phyloP scores from a whole-genome alignment of 2,113 vertebrate species.

The Mirza zaza region DNA sequence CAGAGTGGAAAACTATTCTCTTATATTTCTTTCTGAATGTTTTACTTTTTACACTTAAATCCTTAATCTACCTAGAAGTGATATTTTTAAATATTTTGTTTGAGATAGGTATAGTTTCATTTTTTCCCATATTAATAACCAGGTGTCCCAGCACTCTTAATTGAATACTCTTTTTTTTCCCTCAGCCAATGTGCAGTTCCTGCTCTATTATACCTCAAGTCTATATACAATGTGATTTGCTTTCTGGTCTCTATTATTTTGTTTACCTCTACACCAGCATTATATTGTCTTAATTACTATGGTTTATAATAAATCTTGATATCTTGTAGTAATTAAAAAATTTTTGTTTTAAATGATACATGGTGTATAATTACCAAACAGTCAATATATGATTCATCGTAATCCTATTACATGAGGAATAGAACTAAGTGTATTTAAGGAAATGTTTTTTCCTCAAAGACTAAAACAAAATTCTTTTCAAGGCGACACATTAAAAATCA shows the following conservation, averaged over 20 bases:
- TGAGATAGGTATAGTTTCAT: neutral
- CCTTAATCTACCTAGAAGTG: neutral
- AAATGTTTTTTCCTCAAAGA: neutral
- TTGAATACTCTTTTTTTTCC: neutral
- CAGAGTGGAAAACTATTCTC: neutral
- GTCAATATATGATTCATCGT: neutral
- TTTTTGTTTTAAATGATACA: neutral
- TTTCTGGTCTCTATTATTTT: neutral
- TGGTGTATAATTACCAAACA: neutral
- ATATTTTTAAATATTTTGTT: neutral
- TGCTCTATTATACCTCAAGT: neutral
- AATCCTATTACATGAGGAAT: neutral
- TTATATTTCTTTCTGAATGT: neutral
- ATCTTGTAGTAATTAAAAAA: neutral
- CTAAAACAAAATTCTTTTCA: neutral
- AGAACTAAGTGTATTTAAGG: neutral
- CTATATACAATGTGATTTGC: neutral
- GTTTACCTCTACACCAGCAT: neutral
- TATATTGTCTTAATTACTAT: neutral
- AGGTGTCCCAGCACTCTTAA: neutral
- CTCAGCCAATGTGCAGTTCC: neutral
- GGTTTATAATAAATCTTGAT: neutral
- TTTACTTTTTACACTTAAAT: neutral
- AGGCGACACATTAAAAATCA: neutral
- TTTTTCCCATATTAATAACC: neutral